These are phyloP conservation scores for Turritopsis dohrnii DNA, from an alignment of 30 jellyfish, hydroid and myxozoan genomes.

Conservation along the genomic window DNA sequence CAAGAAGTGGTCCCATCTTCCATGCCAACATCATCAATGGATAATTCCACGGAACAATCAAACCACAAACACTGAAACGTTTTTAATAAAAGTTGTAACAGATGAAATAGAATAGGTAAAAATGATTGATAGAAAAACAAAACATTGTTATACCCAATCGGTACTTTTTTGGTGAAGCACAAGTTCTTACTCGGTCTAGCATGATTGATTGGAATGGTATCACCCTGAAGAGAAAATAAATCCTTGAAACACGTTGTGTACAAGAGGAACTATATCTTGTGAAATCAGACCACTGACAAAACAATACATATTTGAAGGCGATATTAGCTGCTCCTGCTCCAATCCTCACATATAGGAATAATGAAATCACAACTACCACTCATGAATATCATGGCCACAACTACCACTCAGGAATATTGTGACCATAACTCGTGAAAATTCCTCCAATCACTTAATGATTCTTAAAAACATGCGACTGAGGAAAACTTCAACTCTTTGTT, in stretches of 20 bases:
- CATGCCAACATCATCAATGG: conserved; percentile 99
- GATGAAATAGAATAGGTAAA: neutral
- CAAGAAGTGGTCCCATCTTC: conserved; percentile 98
- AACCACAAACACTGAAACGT: conserved; percentile 85
- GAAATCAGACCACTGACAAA: no score
- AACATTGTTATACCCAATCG: conserved; percentile 67
- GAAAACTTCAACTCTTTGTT: no score
- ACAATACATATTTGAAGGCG: no score
- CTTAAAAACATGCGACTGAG: no score
- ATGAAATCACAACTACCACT: no score
- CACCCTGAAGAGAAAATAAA: conserved; percentile 50
- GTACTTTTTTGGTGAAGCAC: conserved; percentile 92
- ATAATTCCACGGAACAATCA: conserved; percentile 98
- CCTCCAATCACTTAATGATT: no score
- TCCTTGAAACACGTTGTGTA: neutral
- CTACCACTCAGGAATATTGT: no score
- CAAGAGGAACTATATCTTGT: neutral
- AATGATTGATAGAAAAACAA: neutral
- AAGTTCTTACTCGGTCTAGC: conserved; percentile 97
- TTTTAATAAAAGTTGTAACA: neutral
- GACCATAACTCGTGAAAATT: no score
- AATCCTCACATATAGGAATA: no score
- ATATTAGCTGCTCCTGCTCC: no score
- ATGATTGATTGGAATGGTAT: conserved; percentile 92
- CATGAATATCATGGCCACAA: no score